Conservation (phyloP, 2,888 invertebrate genomes). For the Hypselothyrea guttata region DNA sequence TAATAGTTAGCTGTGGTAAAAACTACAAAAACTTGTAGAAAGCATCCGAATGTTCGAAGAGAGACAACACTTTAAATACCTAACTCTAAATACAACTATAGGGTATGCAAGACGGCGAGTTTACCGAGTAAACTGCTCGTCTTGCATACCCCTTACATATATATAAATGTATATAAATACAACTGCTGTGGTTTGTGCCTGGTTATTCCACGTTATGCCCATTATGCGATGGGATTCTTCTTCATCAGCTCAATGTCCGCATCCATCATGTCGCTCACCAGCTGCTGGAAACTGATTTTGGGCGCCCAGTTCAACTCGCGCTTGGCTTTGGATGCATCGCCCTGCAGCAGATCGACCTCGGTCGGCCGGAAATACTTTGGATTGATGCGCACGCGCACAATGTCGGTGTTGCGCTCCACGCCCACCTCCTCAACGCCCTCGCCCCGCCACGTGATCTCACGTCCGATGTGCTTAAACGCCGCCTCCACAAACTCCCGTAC, state of each 20-base stretch:
- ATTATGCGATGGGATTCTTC: slow-evolving; percentile 92
- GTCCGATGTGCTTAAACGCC: slow-evolving; percentile 92
- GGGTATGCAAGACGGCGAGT: slow-evolving; percentile 1
- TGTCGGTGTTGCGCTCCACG: slow-evolving; percentile 87
- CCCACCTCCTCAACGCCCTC: slow-evolving; percentile 90
- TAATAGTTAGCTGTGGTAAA: slow-evolving; percentile 40
- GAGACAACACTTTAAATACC: slow-evolving; percentile 43
- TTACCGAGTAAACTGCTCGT: background rate
- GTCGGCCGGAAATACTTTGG: slow-evolving; percentile 98
- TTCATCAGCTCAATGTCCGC: slow-evolving; percentile 96
- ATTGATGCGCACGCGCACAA: slow-evolving; percentile 93
- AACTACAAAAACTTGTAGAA: slow-evolving; percentile 43
- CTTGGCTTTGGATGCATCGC: slow-evolving; percentile 96
- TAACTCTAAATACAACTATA: slow-evolving; percentile 22
- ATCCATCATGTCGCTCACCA: slow-evolving; percentile 97
- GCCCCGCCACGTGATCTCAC: slow-evolving; percentile 94
- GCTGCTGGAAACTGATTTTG: slow-evolving; percentile 89
- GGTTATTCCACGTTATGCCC: slow-evolving; percentile 18
- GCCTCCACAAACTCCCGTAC: slow-evolving; percentile 98
- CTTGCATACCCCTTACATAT: slow-evolving; percentile 1
- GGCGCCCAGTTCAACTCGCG: slow-evolving; percentile 94
- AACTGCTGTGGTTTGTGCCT: slow-evolving; percentile 64
- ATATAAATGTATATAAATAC: slow-evolving; percentile 26
- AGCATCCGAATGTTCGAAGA: slow-evolving; percentile 57
- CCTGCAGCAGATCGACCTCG: slow-evolving; percentile 96